phyloP scores from a whole-genome alignment of 2,113 vertebrate species.

The Cavia porcellus region DNA sequence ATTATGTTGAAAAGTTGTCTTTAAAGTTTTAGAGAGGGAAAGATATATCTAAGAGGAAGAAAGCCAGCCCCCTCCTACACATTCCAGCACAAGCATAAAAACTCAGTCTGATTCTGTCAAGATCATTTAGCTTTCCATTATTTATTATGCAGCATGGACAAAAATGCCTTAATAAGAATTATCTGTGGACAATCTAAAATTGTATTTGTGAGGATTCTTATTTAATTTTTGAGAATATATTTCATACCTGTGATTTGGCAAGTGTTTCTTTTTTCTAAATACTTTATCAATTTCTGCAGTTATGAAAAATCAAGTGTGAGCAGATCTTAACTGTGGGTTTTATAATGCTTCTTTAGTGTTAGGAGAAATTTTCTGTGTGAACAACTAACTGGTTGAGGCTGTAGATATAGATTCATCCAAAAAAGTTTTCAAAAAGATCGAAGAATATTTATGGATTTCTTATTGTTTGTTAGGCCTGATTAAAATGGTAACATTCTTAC shows the following conservation, averaged over 20 bases:
- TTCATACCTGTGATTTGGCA: neutral
- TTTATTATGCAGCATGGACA: conserved; percentile 19
- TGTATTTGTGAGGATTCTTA: conserved; percentile 10
- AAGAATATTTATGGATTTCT: neutral
- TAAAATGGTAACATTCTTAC: neutral
- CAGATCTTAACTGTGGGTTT: neutral
- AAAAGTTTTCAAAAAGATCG: neutral
- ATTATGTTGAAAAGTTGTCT: conserved; percentile 24
- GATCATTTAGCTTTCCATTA: neutral
- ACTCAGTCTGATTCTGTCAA: neutral
- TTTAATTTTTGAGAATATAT: conserved; percentile 17
- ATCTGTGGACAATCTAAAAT: conserved; percentile 11
- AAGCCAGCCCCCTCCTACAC: neutral
- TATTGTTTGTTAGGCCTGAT: neutral
- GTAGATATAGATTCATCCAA: neutral
- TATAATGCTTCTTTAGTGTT: conserved; percentile 19
- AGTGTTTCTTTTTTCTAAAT: conserved; percentile 4
- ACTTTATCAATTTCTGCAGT: neutral
- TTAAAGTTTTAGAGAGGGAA: neutral
- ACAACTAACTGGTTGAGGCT: neutral
- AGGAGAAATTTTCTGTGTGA: neutral
- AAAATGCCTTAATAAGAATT: conserved; percentile 32
- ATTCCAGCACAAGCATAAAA: neutral
- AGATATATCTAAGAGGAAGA: neutral
- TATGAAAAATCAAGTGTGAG: neutral